These are phyloP conservation scores for Strigamia transsilvanica DNA, from an alignment of 2,888 invertebrate genomes.

Conservation along the genomic window DNA sequence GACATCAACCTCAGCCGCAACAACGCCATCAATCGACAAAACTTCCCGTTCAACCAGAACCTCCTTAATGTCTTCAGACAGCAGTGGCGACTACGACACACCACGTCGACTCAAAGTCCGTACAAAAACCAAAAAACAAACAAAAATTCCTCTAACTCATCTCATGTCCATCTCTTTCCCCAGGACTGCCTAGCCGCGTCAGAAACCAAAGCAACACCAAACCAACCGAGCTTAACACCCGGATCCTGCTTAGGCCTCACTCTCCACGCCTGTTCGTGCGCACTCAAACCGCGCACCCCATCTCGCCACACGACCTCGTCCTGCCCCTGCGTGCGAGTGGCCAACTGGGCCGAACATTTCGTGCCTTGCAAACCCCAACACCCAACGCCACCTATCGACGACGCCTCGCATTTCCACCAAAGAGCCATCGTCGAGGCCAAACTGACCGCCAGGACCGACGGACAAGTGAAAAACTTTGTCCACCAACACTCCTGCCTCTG, in stretches of 20 bases:
- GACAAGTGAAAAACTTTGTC: background rate
- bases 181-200: slow-evolving; percentile 29
- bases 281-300: background rate
- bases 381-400: background rate
- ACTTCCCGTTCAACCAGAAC: slow-evolving; percentile 35
- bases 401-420: background rate
- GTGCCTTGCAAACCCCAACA: slow-evolving; percentile 51
- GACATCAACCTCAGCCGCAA: background rate
- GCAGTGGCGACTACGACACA: slow-evolving; percentile 59
- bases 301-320: background rate
- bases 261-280: slow-evolving; percentile 27
- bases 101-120: slow-evolving; percentile 57
- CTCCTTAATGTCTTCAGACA: slow-evolving; percentile 54
- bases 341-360: slow-evolving; percentile 56
- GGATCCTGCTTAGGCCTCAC: background rate
- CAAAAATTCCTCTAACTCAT: background rate
- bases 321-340: slow-evolving; percentile 54
- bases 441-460: background rate
- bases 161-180: background rate
- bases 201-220: background rate
- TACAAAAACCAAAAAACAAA: background rate
- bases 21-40: slow-evolving; percentile 5
- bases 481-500: slow-evolving; percentile 22
- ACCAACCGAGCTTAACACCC: background rate
- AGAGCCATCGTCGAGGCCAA: slow-evolving; percentile 15